Evolutionary conservation across 1,140 invertebrate species (phyloP), one percentile per base, ranked within the genome.

Genomic region (Bombyx mandarina): DNA sequence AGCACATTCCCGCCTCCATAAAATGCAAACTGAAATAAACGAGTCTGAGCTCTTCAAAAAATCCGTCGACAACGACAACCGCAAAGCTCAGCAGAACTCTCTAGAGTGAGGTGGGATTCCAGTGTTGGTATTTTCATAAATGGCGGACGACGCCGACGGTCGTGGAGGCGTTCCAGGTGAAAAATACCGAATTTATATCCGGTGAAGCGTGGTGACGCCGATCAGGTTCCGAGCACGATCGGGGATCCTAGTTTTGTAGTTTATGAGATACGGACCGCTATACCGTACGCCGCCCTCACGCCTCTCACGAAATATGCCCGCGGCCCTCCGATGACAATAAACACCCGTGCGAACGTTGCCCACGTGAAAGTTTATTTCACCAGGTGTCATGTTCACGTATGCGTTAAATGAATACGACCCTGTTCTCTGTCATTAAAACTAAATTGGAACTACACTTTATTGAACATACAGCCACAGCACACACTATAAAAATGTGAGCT

Each of bases 81-180:
- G 74, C 77, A 77, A 69, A 76, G 67, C 79, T 83, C 70, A 75
- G 75, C 71, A 69, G 75, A 79, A 84, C 77, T 82, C 71, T 82
- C 68, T 75, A 82, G 76, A 81, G 76, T 79, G 77, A 80, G 69
- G 65, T 43, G 65, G 71, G 74, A 86, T 85, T 80, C 77, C 77
- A 61, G 63, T 70, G 75, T 73, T 56, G 81, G 81, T 82, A 86
- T 84, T 86, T 84, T 86, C 82, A 86, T 86, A 84, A 82, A 78
- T 62, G 77, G 66, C 62, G 66, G 61, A 63, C 66, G 71, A 69
- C 64, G 70, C 61, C 65, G 63, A 46, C 57, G 65, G 63, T 65
- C 66, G 70, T 63, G 63, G 73, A 62, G 66, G 68, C 70, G 69
- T 76, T 73, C 55, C 70, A 75, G 77, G 71, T 73, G 73, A 65